phyloP scores from a whole-genome alignment of 2,888 invertebrate genomes.

The Drosophila mimetica region DNA sequence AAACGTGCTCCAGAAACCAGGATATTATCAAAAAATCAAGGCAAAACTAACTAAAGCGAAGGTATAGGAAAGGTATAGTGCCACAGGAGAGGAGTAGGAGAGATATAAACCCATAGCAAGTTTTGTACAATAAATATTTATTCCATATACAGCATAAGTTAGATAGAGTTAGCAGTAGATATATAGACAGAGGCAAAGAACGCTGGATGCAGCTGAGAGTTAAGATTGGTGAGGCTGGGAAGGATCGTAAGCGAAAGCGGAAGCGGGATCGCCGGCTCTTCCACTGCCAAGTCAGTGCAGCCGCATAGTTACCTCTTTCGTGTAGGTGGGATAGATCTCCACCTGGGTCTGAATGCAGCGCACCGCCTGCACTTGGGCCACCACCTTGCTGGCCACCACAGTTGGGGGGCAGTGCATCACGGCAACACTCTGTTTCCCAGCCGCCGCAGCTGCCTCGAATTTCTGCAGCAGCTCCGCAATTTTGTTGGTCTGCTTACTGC shows the following conservation, averaged over 20 bases:
- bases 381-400: constrained; percentile 59
- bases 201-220: constrained; percentile 45
- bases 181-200: constrained; percentile 45
- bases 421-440: constrained; percentile 42
- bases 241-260: constrained; percentile 6
- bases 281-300: constrained; percentile 63
- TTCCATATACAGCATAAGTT: constrained; percentile 58
- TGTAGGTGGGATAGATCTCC: constrained; percentile 84
- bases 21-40: not conserved
- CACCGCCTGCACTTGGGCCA: constrained; percentile 82
- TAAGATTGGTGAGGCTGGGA: constrained; percentile 28
- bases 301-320: constrained; percentile 84
- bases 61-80: constrained; percentile 1
- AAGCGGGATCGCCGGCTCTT: constrained; percentile 24
- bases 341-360: constrained; percentile 82
- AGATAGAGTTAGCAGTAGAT: constrained; percentile 60
- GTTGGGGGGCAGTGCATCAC: not conserved
- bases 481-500: constrained; percentile 68
- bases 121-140: constrained; percentile 55
- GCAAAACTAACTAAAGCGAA: not conserved
- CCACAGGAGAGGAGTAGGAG: constrained; percentile 6
- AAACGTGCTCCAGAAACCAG: constrained; percentile 8
- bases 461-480: constrained; percentile 80
- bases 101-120: constrained; percentile 36
- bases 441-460: constrained; percentile 71